Evolutionary conservation across 2,888 invertebrate species (phyloP).

Genomic region (Leptothorax acervorum): DNA sequence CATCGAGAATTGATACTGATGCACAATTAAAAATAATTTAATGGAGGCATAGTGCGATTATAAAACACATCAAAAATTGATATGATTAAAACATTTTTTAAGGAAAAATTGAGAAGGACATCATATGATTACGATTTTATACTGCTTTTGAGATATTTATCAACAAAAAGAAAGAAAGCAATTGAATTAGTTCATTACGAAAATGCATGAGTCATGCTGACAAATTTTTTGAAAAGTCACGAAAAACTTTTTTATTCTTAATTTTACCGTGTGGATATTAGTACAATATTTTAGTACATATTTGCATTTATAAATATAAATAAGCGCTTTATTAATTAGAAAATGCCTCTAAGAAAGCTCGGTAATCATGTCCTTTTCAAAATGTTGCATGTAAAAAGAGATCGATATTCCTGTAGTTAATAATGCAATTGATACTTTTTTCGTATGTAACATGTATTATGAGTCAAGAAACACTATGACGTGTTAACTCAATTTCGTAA

Average conservation of each 20-base stretch:
- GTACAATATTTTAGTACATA: neutral
- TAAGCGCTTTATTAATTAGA: neutral
- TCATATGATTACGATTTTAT: neutral
- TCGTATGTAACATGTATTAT: neutral
- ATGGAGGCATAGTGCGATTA: no score
- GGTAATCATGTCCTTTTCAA: neutral
- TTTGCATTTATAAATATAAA: neutral
- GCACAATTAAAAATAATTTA: neutral
- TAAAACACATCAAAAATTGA: neutral
- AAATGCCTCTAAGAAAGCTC: neutral
- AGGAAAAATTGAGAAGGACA: neutral
- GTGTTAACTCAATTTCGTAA: neutral
- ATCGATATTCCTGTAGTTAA: neutral
- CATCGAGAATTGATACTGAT: neutral
- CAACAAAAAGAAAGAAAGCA: neutral
- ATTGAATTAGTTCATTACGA: constrained; percentile 10
- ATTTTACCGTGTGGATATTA: neutral
- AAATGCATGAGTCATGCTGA: neutral
- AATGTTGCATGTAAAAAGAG: neutral
- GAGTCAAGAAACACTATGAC: neutral
- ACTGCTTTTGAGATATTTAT: neutral
- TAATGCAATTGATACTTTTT: neutral
- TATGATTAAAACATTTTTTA: neutral
- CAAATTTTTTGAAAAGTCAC: neutral
- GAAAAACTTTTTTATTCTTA: neutral